Evolutionary conservation across 1,140 invertebrate genomes (phyloP).

Genomic region (Episyrphus balteatus): DNA sequence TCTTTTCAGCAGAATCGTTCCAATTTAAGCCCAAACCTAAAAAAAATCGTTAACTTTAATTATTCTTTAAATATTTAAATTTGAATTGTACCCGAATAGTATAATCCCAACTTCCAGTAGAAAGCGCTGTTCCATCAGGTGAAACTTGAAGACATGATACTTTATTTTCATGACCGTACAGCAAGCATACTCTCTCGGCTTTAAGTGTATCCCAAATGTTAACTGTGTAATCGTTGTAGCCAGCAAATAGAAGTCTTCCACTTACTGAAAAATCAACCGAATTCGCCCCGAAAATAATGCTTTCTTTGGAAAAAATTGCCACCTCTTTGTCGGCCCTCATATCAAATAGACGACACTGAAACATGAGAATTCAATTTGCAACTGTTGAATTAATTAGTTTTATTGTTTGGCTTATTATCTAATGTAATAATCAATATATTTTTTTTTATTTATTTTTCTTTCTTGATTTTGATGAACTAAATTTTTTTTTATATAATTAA

Average conservation of each 20-base stretch:
- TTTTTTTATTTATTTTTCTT: too few relatives aligned
- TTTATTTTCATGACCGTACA: constrained; percentile 97
- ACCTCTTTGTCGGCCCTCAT: constrained; percentile 95
- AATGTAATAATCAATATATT: too few relatives aligned
- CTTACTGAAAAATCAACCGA: constrained; percentile 96
- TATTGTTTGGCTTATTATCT: too few relatives aligned
- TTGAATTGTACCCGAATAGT: constrained; percentile 69
- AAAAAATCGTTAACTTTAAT: too few relatives aligned
- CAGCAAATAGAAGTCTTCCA: constrained; percentile 91
- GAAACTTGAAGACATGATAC: constrained; percentile 90
- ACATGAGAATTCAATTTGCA: constrained; percentile 9
- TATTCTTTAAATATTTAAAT: constrained; percentile 4
- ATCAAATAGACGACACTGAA: constrained; percentile 92
- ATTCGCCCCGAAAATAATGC: constrained; percentile 97
- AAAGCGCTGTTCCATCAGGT: constrained; percentile 94
- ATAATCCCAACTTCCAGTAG: constrained; percentile 96
- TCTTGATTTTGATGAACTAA: too few relatives aligned
- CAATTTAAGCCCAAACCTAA: too few relatives aligned
- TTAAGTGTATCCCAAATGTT: constrained; percentile 99
- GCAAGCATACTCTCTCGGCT: constrained; percentile 73
- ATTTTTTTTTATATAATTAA: too few relatives aligned
- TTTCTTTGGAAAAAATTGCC: constrained; percentile 92
- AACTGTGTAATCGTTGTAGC: constrained; percentile 98
- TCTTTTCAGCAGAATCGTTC: too few relatives aligned
- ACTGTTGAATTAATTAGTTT: too few relatives aligned